Conservation (phyloP, 2,113 vertebrate species). For the Alces alces region DNA sequence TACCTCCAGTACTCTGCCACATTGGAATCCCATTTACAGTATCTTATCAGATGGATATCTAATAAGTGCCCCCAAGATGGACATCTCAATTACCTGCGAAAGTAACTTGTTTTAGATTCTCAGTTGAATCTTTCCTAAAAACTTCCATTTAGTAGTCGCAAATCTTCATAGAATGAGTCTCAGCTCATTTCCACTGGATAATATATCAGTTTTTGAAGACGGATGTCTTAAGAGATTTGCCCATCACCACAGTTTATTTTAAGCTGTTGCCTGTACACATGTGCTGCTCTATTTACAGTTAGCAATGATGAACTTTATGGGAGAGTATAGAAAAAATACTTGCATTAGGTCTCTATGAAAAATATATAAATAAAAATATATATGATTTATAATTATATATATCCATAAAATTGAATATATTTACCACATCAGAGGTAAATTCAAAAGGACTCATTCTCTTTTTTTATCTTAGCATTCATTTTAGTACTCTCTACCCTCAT, state of each 20-base stretch:
- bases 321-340: background rate
- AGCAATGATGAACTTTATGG: rapidly evolving
- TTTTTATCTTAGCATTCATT: background rate
- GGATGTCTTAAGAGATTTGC: background rate
- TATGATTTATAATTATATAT: background rate
- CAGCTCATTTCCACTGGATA: background rate
- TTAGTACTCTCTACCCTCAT: background rate
- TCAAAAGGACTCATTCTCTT: background rate
- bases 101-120: background rate
- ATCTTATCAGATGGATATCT: background rate
- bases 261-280: background rate
- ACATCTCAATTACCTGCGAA: background rate
- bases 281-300: background rate
- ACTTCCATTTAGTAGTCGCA: background rate
- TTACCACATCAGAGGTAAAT: background rate
- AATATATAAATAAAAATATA: background rate
- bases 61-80: background rate
- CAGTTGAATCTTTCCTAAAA: background rate
- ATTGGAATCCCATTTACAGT: background rate
- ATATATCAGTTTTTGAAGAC: background rate
- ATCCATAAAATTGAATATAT: background rate
- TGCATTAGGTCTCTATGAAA: background rate
- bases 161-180: background rate
- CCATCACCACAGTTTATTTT: background rate
- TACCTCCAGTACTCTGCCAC: too few relatives aligned